Conservation (phyloP, 2,888 invertebrate species). For the Apotomis capreana region DNA sequence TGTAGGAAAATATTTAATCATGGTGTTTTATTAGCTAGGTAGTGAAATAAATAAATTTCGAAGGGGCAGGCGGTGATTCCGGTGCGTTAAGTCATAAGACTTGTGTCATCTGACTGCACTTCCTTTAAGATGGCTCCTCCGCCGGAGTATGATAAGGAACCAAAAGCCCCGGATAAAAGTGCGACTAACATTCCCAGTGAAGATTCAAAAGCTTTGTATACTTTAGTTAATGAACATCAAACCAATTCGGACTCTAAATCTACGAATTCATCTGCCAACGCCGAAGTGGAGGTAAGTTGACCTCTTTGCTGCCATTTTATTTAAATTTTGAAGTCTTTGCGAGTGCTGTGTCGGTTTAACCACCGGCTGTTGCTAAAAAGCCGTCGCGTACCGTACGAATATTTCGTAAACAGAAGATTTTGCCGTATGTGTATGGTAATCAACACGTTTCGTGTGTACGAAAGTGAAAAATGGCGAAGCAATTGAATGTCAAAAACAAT, state of each 20-base stretch:
- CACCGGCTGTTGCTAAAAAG: constrained; percentile 27
- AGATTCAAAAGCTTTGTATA: constrained; percentile 77
- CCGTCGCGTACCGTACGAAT: constrained; percentile 16
- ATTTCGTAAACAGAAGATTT: constrained; percentile 24
- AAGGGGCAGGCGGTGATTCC: constrained; percentile 68
- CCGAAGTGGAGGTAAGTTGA: constrained; percentile 77
- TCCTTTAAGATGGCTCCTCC: constrained; percentile 90
- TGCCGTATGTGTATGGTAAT: constrained; percentile 11
- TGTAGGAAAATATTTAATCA: constrained; percentile 64
- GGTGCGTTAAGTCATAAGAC: constrained; percentile 81
- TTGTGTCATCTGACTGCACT: constrained; percentile 84
- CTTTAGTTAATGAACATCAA: constrained; percentile 71
- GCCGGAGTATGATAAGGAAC: constrained; percentile 90
- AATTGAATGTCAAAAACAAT: constrained; percentile 61
- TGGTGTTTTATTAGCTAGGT: constrained; percentile 72
- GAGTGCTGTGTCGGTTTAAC: constrained; percentile 47
- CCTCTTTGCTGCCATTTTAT: constrained; percentile 65
- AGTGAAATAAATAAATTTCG: constrained; percentile 59
- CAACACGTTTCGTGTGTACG: constrained; percentile 47
- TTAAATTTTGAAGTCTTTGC: constrained; percentile 51
- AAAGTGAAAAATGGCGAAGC: constrained; percentile 66
- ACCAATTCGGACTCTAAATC: constrained; percentile 71
- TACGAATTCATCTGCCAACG: constrained; percentile 61
- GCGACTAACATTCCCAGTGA: constrained; percentile 69
- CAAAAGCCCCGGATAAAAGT: constrained; percentile 89